phyloP scores from a whole-genome alignment of 1,140 invertebrate species.

The Conopomorpha cramerella region DNA sequence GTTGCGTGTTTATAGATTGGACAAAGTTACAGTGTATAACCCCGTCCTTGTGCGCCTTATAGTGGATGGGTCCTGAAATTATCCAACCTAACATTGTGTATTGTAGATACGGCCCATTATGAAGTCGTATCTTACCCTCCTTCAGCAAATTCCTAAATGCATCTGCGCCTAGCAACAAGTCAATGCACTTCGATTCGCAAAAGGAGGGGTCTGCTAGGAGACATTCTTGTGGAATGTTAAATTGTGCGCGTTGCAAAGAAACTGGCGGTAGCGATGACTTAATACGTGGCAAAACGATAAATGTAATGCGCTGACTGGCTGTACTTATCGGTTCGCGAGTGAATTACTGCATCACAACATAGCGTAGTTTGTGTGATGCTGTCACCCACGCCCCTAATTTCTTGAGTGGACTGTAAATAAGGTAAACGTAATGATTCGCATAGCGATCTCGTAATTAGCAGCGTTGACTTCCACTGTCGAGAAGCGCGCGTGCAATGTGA shows the following conservation, averaged over 20 bases:
- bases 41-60: not conserved
- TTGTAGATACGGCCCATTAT: slow-evolving; percentile 8
- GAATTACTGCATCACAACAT: too few relatives aligned
- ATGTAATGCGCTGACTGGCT: too few relatives aligned
- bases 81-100: too few relatives aligned
- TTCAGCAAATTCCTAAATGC: slow-evolving; percentile 10
- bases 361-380: too few relatives aligned
- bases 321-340: too few relatives aligned
- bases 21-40: too few relatives aligned
- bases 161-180: slow-evolving; percentile 10
- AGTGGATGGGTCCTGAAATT: slow-evolving; percentile 4
- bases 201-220: too few relatives aligned
- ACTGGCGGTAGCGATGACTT: too few relatives aligned
- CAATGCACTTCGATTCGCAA: slow-evolving; percentile 6
- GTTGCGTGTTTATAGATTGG: not conserved
- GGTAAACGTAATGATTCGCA: not conserved
- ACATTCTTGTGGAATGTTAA: too few relatives aligned
- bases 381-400: too few relatives aligned
- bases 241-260: too few relatives aligned
- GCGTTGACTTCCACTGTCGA: not conserved
- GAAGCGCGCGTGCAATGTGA: not conserved
- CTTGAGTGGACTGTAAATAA: not conserved
- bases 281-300: too few relatives aligned
- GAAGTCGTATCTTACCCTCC: slow-evolving; percentile 5
- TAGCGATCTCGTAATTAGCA: not conserved